phyloP scores from a whole-genome alignment of 2,113 vertebrate species.

The Amphiprion ocellaris region DNA sequence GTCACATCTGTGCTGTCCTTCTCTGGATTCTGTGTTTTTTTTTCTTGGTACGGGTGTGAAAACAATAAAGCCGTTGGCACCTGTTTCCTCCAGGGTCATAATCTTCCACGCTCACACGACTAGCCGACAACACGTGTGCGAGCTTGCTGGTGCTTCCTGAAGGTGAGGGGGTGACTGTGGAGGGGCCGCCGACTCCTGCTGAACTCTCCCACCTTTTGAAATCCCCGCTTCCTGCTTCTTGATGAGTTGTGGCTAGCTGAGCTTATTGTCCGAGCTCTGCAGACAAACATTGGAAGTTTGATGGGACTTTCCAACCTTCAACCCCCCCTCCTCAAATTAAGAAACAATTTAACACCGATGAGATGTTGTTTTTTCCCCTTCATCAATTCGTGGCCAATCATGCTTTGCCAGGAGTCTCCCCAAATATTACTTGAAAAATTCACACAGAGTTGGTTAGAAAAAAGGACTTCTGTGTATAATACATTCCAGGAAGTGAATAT shows the following conservation, averaged over 20 bases:
- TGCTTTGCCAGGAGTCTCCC: background rate
- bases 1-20: conserved; percentile 13
- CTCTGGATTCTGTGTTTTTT: conserved; percentile 16
- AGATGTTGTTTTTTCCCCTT: conserved; percentile 5
- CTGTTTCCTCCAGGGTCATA: conserved; percentile 77
- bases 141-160: conserved; percentile 61
- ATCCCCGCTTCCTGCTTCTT: conserved; percentile 67
- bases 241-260: conserved; percentile 61
- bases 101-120: conserved; percentile 12
- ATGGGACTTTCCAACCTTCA: conserved; percentile 73
- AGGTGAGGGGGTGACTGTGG: background rate
- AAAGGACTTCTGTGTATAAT: too few species aligned
- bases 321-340: background rate
- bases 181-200: conserved; percentile 49
- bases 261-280: conserved; percentile 50
- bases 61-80: conserved; percentile 80
- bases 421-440: background rate
- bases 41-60: conserved; percentile 48
- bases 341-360: background rate
- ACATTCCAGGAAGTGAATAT: conserved; percentile 14
- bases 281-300: conserved; percentile 69
- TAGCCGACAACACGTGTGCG: conserved; percentile 37
- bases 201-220: conserved; percentile 77
- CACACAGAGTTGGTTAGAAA: background rate
- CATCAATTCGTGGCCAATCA: background rate